A percentile compares a stretch with the other conserved stretches of the same genome.
Evolutionary conservation across 64 coral and sea anemone genomes (phyloP).

Genomic region (Actinia tenebrosa): DNA sequence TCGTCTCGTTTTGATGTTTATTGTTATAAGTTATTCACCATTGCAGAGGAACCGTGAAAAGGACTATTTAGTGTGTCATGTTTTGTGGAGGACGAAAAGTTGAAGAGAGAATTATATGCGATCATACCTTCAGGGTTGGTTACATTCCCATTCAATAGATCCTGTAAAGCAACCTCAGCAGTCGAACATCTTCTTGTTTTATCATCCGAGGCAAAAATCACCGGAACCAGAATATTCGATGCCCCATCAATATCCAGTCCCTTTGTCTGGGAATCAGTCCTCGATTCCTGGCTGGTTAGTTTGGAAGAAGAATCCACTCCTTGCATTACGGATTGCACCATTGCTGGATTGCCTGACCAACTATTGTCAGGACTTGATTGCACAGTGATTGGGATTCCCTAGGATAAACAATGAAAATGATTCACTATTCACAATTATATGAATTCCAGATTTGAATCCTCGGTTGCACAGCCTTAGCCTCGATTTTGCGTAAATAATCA

Average conservation of each 20-base stretch:
- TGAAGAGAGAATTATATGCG: background rate
- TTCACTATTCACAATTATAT: background rate
- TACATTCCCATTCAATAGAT: constrained; percentile 58
- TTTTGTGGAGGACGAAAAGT: too few species aligned
- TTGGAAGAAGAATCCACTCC: background rate
- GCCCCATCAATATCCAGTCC: constrained; percentile 28
- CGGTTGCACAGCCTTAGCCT: too few species aligned
- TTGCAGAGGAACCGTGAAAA: too few species aligned
- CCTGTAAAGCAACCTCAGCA: constrained; percentile 48
- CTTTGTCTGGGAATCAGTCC: background rate
- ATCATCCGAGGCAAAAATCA: constrained; percentile 55
- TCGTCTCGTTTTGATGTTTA: too few species aligned
- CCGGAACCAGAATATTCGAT: constrained; percentile 45
- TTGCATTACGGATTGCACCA: background rate
- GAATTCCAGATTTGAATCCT: too few species aligned
- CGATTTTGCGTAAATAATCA: too few species aligned
- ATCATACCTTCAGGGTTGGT: constrained; percentile 19
- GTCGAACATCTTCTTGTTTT: constrained; percentile 29
- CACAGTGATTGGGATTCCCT: background rate
- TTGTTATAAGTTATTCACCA: too few species aligned
- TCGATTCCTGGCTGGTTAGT: background rate
- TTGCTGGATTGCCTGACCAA: background rate
- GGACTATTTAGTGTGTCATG: too few species aligned
- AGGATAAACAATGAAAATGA: background rate
- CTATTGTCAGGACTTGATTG: background rate